Evolutionary conservation across 1,140 invertebrate genomes (phyloP), one percentile per base, ranked within the genome.

Genomic region (Patella vulgata): DNA sequence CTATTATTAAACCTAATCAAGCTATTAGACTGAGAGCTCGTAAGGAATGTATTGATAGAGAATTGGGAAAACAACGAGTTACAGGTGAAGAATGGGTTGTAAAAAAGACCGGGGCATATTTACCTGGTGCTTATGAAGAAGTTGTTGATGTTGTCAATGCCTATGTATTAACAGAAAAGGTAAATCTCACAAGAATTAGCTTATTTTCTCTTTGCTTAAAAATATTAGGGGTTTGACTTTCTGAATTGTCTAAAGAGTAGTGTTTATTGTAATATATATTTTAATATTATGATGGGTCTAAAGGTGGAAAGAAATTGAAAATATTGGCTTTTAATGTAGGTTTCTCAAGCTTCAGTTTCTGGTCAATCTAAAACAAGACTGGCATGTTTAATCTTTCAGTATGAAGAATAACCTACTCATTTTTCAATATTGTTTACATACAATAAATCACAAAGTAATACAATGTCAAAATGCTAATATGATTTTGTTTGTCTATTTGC

Each of bases 41-140:
- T 27, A 82, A 85, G 53, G 85, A 87, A 57, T 86, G 83, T 28
- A 75, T 74, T 36, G 86, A 87, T 69, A 59, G 85, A 30, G 74
- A 85, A 30, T n/a, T n/a, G n/a, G 84, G 84, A 6, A 74, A 72
- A 9, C 48, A 62, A 8, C 59, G 86, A 28, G 85, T 87, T 0
- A 85, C 85, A 27, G 86, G 80, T 23, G 86, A 87, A 68, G 85
- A 87, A 73, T 87, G 86, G 86, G 67, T 87, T 27, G 82, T 86
- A 0, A 84, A 85, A 62, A 81, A 84, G 64, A 80, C 74, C 27
- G 87, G 87, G 48, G 85, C 87, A 19, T 87, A 87, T 67, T 73
- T 87, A 21, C 86, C 87, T 12, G 84, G 83, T 21, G 87, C 83
- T n/a, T 86, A 86, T 62, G 87, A 87, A 69, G 84, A 86, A 70